phyloP scores from a whole-genome alignment of 2,113 vertebrate species.

The Gymnogyps californianus region DNA sequence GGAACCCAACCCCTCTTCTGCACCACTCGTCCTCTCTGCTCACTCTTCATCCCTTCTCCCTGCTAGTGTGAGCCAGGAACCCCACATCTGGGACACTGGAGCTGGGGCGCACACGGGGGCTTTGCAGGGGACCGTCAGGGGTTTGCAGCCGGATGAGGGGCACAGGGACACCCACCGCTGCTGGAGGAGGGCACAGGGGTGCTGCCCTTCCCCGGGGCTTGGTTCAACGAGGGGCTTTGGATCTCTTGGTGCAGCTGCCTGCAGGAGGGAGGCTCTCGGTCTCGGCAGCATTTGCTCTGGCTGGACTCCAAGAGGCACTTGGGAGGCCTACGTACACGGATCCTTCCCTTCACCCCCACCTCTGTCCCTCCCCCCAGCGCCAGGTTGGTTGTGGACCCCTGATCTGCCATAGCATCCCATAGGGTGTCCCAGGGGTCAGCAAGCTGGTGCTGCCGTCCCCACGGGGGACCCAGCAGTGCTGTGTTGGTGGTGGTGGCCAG shows the following conservation, averaged over 20 bases:
- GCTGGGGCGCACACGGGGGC: fast-evolving
- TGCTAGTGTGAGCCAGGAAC: not conserved
- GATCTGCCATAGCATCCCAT: not conserved
- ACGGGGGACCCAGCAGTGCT: not conserved
- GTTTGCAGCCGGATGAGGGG: not conserved
- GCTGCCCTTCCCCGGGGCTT: not conserved
- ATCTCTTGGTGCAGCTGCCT: not conserved
- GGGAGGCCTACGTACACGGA: not conserved
- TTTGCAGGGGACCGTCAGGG: not conserved
- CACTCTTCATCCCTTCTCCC: not conserved
- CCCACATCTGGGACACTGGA: fast-evolving
- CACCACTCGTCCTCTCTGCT: not conserved
- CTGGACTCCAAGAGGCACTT: not conserved
- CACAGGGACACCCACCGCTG: not conserved
- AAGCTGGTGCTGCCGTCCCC: not conserved
- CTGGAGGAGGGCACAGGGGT: not conserved
- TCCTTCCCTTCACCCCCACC: not conserved
- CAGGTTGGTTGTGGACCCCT: not conserved
- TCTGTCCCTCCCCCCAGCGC: fast-evolving
- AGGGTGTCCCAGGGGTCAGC: not conserved
- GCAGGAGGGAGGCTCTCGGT: not conserved
- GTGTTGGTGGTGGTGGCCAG: not conserved
- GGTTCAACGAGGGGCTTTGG: not conserved
- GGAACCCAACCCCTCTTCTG: not conserved
- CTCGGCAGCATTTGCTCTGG: not conserved